Evolutionary conservation across 2,113 vertebrate species (phyloP), one percentile per base, ranked within the genome.

Genomic region (Pteruthius melanotis): DNA sequence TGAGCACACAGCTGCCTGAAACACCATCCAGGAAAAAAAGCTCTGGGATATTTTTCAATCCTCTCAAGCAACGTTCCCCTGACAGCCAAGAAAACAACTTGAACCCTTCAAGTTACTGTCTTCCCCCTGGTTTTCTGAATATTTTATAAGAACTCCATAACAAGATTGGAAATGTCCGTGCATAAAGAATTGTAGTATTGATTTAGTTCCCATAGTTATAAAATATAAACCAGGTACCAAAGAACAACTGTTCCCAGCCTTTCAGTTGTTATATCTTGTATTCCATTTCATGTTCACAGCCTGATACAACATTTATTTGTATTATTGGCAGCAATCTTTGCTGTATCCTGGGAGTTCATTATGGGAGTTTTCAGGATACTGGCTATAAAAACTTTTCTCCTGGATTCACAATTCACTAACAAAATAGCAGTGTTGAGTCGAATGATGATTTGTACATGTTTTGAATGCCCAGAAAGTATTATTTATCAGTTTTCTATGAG

Each of bases 111-210:
- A 83, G 87, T 63, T 88, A 49, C 84, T 80, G 12, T 50, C 64
- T 85, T 77, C 45, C 74, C 71, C 68, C 68, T 69, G 49, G n/a
- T 81, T 89, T 90, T 64, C 28, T 96, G 69, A 94, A 96, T 96
- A 87, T 95, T 96, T 96, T 82, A 96, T 96, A 89, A 94, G 76
- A 71, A 90, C 71, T 65, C 69, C 69, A 8, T 56, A 75, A 75
- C 42, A 68, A 80, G 89, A 70, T 56, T 68, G 85, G 87, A 92
- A 94, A 90, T 59, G 78, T 53, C 60, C 31, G 31, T 92, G 86
- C 83, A 89, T 94, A 92, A 90, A 94, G 76, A 94, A 94, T 79
- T 20, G 19, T 22, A 13, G 56, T 90, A 96, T 95, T 71, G 93
- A 97, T 95, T 94, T 86, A 69, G 30, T 24, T 93, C 69, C 65